phyloP scores from a whole-genome alignment of 2,113 vertebrate species.

The Burhinus bistriatus region DNA sequence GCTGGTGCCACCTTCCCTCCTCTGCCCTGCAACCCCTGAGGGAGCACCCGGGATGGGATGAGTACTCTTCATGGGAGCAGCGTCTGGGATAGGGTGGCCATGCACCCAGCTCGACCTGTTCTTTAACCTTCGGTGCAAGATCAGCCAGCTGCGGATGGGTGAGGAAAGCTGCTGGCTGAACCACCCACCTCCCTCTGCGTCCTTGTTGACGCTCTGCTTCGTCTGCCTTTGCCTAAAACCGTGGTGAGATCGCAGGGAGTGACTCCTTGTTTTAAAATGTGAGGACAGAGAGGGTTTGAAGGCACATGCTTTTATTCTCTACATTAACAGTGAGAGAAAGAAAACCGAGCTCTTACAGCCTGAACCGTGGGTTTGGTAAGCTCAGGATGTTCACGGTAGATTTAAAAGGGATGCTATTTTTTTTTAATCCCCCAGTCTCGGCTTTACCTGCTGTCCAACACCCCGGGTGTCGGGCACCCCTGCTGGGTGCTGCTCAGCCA shows the following conservation, averaged over 20 bases:
- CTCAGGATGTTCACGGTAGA: fast-evolving
- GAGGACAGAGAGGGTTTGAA: neutral
- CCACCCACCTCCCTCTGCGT: neutral
- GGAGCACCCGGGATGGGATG: neutral
- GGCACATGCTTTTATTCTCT: neutral
- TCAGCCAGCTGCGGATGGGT: fast-evolving
- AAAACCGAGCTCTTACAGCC: neutral
- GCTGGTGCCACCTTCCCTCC: neutral
- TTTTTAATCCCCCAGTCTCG: neutral
- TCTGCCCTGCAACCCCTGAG: neutral
- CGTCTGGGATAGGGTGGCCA: neutral
- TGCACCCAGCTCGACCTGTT: no score
- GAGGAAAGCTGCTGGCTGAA: neutral
- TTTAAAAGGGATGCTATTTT: neutral
- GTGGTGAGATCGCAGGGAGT: fast-evolving
- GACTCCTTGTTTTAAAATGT: fast-evolving
- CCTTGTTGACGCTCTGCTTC: no score
- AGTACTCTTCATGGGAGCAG: neutral
- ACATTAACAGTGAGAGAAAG: neutral
- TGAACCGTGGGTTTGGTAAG: neutral
- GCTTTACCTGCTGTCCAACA: neutral
- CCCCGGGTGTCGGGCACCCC: neutral
- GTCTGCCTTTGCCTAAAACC: neutral
- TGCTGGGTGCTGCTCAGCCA: neutral
- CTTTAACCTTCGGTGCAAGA: no score